A percentile compares a stretch with the other conserved stretches of the same genome.
Evolutionary conservation across 2,797 vertebrate species (phyloP).

Genomic region (Strix occidentalis): DNA sequence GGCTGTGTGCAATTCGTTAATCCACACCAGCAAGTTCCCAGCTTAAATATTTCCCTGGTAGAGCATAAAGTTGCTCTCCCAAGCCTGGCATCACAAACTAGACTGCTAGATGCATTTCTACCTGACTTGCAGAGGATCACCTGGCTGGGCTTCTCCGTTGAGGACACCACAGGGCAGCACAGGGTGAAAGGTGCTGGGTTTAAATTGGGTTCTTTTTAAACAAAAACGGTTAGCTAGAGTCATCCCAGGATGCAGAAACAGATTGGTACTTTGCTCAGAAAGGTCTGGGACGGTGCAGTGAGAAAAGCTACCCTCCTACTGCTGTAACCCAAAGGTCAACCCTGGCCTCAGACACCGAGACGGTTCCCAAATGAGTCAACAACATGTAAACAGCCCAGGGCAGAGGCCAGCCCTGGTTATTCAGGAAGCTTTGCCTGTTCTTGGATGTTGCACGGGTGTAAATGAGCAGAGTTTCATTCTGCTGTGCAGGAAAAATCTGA

Average conservation of each 20-base stretch:
- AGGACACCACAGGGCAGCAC: not conserved
- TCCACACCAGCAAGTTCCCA: not conserved
- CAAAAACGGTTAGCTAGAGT: not conserved
- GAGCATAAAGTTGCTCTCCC: not conserved
- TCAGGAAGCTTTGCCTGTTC: constrained; percentile 23
- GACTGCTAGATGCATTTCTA: not conserved
- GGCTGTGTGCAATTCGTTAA: not conserved
- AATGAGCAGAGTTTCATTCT: not conserved
- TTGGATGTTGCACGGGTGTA: not conserved
- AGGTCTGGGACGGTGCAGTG: not conserved
- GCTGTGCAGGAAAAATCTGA: not conserved
- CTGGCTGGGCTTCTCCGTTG: not conserved
- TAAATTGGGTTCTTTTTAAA: not conserved
- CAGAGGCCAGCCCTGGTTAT: not conserved
- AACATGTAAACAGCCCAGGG: not conserved
- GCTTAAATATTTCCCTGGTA: not conserved
- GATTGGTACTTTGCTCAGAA: not conserved
- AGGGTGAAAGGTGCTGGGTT: not conserved
- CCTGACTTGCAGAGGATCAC: accelerated
- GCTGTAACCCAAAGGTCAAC: not conserved
- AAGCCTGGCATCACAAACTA: not conserved
- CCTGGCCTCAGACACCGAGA: not conserved
- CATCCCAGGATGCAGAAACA: not conserved
- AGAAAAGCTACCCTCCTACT: not conserved
- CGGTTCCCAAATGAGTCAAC: not conserved